A percentile compares a stretch with the other conserved stretches of the same genome.
Conservation (phyloP, 2,797 vertebrate genomes). For the Rousettus madagascariensis region DNA sequence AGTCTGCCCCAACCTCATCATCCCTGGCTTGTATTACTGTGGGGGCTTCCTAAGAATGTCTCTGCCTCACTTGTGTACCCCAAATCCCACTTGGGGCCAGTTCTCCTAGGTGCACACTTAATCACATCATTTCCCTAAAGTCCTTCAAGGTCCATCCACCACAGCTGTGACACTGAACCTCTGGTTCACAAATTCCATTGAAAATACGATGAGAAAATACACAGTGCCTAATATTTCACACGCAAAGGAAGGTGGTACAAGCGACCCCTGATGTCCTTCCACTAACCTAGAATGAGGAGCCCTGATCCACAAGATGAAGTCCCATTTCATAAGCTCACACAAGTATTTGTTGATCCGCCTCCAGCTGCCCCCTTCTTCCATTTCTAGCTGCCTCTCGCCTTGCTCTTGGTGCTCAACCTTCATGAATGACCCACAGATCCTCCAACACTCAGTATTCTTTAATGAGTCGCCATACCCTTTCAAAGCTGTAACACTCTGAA, state of each 20-base stretch:
- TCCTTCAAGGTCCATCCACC: not conserved
- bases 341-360: not conserved
- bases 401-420: not conserved
- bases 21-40: not conserved
- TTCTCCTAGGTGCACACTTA: not conserved
- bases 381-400: not conserved
- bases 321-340: not conserved
- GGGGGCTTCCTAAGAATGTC: not conserved
- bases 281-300: not conserved
- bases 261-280: not conserved
- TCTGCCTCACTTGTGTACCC: not conserved
- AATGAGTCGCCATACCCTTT: not conserved
- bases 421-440: not conserved
- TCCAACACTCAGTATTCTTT: not conserved
- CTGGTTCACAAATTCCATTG: not conserved
- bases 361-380: not conserved
- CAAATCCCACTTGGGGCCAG: not conserved
- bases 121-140: not conserved
- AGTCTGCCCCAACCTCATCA: not conserved
- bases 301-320: not conserved
- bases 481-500: not conserved
- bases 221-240: not conserved
- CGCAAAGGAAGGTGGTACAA: not conserved
- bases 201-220: slow-evolving; percentile 7
- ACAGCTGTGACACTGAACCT: not conserved